Conservation (phyloP, 2,888 invertebrate genomes). For the Hirtodrosophila trivittata region DNA sequence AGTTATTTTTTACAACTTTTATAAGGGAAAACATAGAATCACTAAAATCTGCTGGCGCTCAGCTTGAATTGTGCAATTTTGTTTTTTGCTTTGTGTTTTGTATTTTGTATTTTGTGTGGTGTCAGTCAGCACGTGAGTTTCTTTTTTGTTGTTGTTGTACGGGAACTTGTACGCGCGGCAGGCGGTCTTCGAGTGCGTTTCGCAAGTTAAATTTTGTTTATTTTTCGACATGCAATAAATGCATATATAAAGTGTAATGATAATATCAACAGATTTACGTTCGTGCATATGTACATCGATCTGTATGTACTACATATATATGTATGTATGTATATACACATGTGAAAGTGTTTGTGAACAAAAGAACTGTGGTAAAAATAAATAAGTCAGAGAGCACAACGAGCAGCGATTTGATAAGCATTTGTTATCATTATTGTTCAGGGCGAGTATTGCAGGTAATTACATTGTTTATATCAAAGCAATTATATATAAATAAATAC, state of each 20-base stretch:
- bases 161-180: conserved; percentile 4
- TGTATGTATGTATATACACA: background rate
- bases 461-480: too few species aligned
- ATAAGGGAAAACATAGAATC: too few species aligned
- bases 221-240: conserved; percentile 25
- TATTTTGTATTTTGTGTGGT: conserved; percentile 9
- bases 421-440: too few species aligned
- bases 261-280: background rate
- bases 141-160: conserved; percentile 14
- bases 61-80: conserved; percentile 37
- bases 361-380: too few species aligned
- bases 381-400: too few species aligned
- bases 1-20: too few species aligned
- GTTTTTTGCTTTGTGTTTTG: conserved; percentile 2
- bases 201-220: conserved; percentile 32
- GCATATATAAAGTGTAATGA: background rate
- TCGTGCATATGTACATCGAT: too few species aligned
- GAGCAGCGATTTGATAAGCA: too few species aligned
- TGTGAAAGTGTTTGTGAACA: background rate
- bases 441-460: too few species aligned
- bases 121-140: conserved; percentile 25
- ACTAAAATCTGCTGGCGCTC: conserved; percentile 24
- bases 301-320: conserved; percentile 2
- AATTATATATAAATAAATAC: too few species aligned
- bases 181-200: conserved; percentile 32